Base-by-base conservation (phyloP, 2,797 vertebrate species). In the Leptodactylus fallax region DNA sequence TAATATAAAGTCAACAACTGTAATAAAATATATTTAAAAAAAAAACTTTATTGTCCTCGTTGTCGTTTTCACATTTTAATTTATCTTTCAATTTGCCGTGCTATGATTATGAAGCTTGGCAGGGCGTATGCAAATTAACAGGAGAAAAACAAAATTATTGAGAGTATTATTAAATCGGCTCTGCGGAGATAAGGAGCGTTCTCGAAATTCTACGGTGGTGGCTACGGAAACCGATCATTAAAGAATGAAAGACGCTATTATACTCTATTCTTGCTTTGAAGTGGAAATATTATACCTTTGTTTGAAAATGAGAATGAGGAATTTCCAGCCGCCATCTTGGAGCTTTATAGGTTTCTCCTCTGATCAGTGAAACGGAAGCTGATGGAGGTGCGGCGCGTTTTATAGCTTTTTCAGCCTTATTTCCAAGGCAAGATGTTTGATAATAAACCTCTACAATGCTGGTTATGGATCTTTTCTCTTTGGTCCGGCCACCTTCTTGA, bases 131-230 rank as follows among this genome's bases (percentile, higher is more conserved):
- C 78, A 79, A 79, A 79, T 79, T 25, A 36, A 17, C 27, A 14
- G 55, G 19, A 56, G 16, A 36, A 79, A 36, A 79, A 60, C 14
- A 79, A 19, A 60, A 79, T 79, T 79, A 79, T 58, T 58, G 25
- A 3, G 51, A 25, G n/a, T 78, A 60, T 79, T 79, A 79, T 79
- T 79, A 79, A 60, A 36, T 79, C 27, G 78, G 7, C 51, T 56
- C 53, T 11, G 55, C 17, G n/a, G 55, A 79, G 53, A 58, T 79
- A 56, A 27, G 25, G 25, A 17, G 77, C 8, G 27, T 12, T 11
- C 55, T 16, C 6, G 7, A 36, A 79, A 79, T 45, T 19, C 25
- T 79, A 60, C 25, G 16, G 23, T 19, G 53, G 53, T 1, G 55
- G 25, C 27, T 58, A 27, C 16, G 17, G 56, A 27, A 58, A 27